Evolutionary conservation across 2,797 vertebrate species (phyloP), one percentile per base, ranked within the genome.

Genomic region (Neomorphus geoffroyi): DNA sequence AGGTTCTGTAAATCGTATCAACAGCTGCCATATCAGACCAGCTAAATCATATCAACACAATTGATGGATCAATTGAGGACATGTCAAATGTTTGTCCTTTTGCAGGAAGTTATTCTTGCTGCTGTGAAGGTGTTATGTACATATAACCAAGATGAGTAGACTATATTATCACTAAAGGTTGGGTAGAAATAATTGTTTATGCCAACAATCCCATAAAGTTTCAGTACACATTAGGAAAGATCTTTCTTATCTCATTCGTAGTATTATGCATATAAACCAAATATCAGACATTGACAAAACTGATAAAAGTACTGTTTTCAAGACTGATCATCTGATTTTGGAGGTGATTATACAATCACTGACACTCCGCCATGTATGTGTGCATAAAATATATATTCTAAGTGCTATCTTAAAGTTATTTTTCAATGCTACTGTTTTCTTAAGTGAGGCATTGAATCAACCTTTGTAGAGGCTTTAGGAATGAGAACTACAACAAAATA

Each of bases 351-450:
- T 27, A n/a, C 18, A 80, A 53, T 61, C 21, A 22, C 11, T 73
- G 16, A 1, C 3, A 51, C 12, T 46, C 18, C 8, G 6, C 21
- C 2, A 79, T 65, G 57, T 27, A 48, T 0, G 0, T 6, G 3
- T 39, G 4, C 2, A 7, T 41, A 32, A 79, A 43, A 78, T 35
- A 45, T 3, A 22, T 23, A 16, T n/a, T 17, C 4, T 15, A 45
- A 64, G 7, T 23, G 43, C 43, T 43, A 18, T 16, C 17, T 41
- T 10, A 28, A 69, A 51, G 8, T 16, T 56, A 13, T 23, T 48
- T 33, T 78, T 66, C 73, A 61, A 65, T 72, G 3, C 0, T 50
- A 37, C 7, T 70, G 1, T 35, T 41, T 78, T 62, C 19, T 80
- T 32, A 46, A 81, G n/a, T n/a, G 54, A 89, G 28, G 2, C 0